A percentile compares a stretch with the other conserved stretches of the same genome.
phyloP scores from a whole-genome alignment of 2,113 vertebrate genomes.

The Theristicus caerulescens region DNA sequence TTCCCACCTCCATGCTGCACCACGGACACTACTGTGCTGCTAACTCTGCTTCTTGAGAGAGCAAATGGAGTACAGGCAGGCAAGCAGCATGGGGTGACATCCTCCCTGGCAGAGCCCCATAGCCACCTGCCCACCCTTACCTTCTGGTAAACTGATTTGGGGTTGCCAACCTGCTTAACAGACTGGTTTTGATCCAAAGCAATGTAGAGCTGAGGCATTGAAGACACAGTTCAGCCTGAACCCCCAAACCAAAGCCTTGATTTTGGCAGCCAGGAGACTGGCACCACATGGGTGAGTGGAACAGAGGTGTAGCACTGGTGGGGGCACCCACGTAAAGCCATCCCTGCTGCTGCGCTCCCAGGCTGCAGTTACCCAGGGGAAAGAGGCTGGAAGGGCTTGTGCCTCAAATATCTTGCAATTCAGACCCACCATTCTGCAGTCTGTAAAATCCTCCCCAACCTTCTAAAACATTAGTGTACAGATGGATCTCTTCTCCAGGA shows the following conservation, averaged over 20 bases:
- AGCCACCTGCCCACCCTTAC: not conserved
- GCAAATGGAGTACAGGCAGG: not conserved
- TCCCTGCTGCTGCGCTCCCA: fast-evolving
- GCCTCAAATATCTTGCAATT: not conserved
- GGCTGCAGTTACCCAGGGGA: not conserved
- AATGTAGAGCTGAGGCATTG: not conserved
- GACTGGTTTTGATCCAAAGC: not conserved
- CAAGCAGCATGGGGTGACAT: not conserved
- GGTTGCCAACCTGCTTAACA: not conserved
- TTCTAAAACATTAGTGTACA: not conserved
- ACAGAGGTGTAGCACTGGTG: not conserved
- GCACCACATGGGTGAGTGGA: not conserved
- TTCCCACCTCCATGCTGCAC: not conserved
- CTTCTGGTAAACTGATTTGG: not conserved
- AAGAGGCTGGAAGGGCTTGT: not conserved
- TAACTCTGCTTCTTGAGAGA: not conserved
- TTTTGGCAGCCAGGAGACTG: not conserved
- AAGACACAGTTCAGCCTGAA: not conserved
- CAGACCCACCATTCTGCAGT: not conserved
- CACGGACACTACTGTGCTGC: not conserved
- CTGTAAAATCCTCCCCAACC: not conserved
- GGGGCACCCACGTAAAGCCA: not conserved
- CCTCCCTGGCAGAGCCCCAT: not conserved
- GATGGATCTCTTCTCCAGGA: not conserved
- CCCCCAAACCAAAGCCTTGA: not conserved